Conservation (phyloP, 1,140 invertebrate species). For the Lasioglossum albipes region DNA sequence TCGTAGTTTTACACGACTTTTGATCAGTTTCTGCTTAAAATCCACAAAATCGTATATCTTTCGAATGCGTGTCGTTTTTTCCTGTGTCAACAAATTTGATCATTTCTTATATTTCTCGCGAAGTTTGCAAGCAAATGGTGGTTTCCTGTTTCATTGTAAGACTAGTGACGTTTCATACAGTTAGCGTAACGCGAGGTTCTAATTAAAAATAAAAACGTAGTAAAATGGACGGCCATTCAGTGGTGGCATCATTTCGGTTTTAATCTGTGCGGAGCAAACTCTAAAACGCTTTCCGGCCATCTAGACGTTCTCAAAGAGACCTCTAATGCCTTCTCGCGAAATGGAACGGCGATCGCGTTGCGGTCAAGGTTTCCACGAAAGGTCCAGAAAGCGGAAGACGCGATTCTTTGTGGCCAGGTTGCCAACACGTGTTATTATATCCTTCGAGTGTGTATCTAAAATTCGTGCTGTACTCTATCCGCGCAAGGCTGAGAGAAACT, state of each 20-base stretch:
- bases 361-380: conserved; percentile 58
- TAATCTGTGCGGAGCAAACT: neutral
- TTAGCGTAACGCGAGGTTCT: too few species aligned
- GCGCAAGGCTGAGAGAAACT: neutral
- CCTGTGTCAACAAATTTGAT: too few species aligned
- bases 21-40: too few species aligned
- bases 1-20: too few species aligned
- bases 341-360: conserved; percentile 39
- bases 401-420: conserved; percentile 12
- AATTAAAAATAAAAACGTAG: too few species aligned
- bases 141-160: too few species aligned
- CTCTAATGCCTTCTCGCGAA: conserved; percentile 51
- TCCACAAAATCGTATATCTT: too few species aligned
- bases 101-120: too few species aligned
- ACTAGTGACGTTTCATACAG: too few species aligned
- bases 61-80: too few species aligned
- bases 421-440: conserved; percentile 45
- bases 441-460: conserved; percentile 32
- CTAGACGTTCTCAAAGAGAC: conserved; percentile 10
- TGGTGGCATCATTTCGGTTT: neutral
- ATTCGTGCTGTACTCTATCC: conserved; percentile 12
- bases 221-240: neutral
- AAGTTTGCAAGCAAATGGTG: too few species aligned
- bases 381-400: conserved; percentile 31
- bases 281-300: neutral